Percentiles rank a stretch among this genome's conserved stretches.
Conservation (phyloP, 2,113 vertebrate species). For the Campylomormyrus tamandua region DNA sequence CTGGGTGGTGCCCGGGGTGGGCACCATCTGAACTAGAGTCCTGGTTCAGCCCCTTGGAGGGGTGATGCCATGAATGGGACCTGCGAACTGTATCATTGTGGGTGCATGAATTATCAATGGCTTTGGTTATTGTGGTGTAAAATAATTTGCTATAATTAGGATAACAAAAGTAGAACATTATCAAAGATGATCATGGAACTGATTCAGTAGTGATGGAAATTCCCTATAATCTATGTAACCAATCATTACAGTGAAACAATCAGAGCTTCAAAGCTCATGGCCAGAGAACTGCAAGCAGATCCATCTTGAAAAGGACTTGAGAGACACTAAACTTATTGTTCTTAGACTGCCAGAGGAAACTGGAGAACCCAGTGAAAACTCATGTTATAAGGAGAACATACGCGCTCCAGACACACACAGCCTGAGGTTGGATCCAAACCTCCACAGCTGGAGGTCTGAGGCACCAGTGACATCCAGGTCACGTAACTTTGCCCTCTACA, state of each 20-base stretch:
- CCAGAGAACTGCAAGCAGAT: neutral
- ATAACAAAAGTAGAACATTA: neutral
- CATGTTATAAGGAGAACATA: neutral
- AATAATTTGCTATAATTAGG: neutral
- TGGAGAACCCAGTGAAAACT: neutral
- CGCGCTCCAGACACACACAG: neutral
- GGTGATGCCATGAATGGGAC: no score
- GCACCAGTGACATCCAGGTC: no score
- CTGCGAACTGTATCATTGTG: no score
- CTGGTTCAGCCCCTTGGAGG: no score
- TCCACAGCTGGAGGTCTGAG: neutral
- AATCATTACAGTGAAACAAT: neutral
- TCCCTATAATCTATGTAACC: neutral
- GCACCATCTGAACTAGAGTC: no score
- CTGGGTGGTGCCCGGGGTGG: no score
- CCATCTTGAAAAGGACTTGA: neutral
- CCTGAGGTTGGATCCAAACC: neutral
- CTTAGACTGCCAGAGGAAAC: neutral
- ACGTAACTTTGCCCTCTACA: neutral
- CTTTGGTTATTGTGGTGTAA: neutral
- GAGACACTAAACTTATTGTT: neutral
- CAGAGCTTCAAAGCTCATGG: neutral
- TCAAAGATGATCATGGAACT: neutral
- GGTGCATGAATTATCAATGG: neutral
- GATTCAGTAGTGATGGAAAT: neutral